Percentiles rank a stretch among this genome's conserved stretches.
Evolutionary conservation across 2,797 vertebrate genomes (phyloP).

Genomic region (Cynopterus sphinx): DNA sequence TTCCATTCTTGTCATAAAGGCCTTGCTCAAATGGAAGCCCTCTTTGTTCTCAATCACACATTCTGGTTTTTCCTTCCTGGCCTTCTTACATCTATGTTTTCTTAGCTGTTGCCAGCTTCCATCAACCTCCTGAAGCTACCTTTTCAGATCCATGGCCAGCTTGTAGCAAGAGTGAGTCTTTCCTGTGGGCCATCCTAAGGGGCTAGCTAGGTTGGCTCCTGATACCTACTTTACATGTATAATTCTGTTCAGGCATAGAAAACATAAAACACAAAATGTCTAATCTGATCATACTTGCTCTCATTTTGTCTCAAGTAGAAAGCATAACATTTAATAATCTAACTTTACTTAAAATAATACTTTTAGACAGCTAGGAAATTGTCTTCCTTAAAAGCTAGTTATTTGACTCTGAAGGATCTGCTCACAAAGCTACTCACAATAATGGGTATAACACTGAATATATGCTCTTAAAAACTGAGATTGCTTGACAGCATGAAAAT

Average conservation of each 20-base stretch:
- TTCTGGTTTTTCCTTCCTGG: not conserved
- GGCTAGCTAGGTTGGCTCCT: not conserved
- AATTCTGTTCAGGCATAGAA: not conserved
- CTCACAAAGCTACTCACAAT: slow-evolving; percentile 17
- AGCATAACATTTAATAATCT: not conserved
- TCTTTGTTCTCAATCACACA: not conserved
- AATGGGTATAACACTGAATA: not conserved
- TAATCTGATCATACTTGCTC: not conserved
- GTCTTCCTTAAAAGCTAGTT: slow-evolving; percentile 20
- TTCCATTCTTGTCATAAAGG: not conserved
- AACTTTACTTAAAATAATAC: slow-evolving; percentile 5
- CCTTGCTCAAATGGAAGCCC: not conserved
- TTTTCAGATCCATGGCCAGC: not conserved
- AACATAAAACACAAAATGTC: not conserved
- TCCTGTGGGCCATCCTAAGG: not conserved
- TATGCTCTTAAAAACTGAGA: not conserved
- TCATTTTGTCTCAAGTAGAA: slow-evolving; percentile 8
- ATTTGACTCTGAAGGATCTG: slow-evolving; percentile 10
- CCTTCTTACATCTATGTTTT: not conserved
- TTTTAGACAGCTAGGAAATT: not conserved
- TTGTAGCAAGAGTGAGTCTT: not conserved
- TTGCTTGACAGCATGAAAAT: slow-evolving; percentile 22
- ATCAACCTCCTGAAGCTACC: not conserved
- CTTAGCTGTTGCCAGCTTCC: not conserved
- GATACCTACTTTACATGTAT: not conserved